Percentiles rank a stretch among this genome's conserved stretches.
Conservation (phyloP, 2,888 invertebrate species). For the Mythimna loreyi region DNA sequence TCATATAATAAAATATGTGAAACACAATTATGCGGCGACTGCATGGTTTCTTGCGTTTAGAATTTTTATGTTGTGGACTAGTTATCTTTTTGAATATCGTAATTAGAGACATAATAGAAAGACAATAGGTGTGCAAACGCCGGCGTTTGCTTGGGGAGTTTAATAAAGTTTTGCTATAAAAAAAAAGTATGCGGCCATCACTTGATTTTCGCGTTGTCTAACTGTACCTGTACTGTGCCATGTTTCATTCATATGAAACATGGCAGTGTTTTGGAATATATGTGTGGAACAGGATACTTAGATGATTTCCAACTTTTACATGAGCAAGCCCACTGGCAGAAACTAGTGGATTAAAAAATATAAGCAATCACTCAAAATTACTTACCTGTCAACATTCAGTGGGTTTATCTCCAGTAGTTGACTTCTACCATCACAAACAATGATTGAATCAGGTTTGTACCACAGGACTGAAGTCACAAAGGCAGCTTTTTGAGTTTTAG, state of each 20-base stretch:
- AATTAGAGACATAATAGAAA: too few relatives aligned
- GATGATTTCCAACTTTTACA: not conserved
- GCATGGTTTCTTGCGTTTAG: too few relatives aligned
- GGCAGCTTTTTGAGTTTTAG: constrained; percentile 69
- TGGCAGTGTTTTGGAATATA: not conserved
- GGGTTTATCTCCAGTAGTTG: constrained; percentile 92
- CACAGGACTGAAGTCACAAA: constrained; percentile 91
- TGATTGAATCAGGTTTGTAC: constrained; percentile 90
- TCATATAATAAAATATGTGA: too few relatives aligned
- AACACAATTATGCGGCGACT: too few relatives aligned
- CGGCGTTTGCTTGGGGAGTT: too few relatives aligned
- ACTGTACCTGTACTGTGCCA: too few relatives aligned
- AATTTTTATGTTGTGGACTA: too few relatives aligned
- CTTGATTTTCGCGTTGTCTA: too few relatives aligned
- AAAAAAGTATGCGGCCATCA: too few relatives aligned
- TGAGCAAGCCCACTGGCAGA: not conserved
- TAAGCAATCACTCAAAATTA: constrained; percentile 61
- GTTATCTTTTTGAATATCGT: too few relatives aligned
- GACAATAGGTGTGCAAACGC: too few relatives aligned
- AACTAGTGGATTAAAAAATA: not conserved
- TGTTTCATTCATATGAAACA: not conserved
- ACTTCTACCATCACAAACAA: constrained; percentile 91
- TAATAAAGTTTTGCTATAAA: too few relatives aligned
- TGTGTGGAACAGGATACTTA: not conserved
- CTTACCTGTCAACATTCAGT: constrained; percentile 82